phyloP scores from a whole-genome alignment of 1,140 invertebrate species.

The Dinothrombium tinctorium region DNA sequence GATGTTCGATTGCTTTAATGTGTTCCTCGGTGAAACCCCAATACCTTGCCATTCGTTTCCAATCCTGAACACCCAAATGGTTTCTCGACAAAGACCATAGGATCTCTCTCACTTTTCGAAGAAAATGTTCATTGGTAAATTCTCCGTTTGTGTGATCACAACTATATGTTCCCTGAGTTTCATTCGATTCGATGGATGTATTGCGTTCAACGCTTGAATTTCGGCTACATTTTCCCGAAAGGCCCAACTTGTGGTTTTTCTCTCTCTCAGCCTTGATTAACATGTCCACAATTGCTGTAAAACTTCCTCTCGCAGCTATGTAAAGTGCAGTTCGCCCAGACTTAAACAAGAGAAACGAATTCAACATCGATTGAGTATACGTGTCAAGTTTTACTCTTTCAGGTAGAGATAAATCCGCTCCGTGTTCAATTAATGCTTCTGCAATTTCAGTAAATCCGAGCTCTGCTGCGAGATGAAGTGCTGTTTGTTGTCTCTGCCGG shows the following conservation, averaged over 20 bases:
- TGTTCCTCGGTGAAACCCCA: conserved; percentile 47
- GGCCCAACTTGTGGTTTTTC: neutral
- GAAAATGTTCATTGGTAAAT: conserved; percentile 10
- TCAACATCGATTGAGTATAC: neutral
- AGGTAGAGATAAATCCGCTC: conserved; percentile 35
- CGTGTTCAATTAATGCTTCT: conserved; percentile 34
- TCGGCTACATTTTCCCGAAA: neutral
- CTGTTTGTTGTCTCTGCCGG: conserved; percentile 27
- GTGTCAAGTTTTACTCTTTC: conserved; percentile 29
- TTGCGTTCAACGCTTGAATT: conserved; percentile 3
- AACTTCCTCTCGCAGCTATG: conserved; percentile 48
- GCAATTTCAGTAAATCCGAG: conserved; percentile 40
- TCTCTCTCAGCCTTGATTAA: conserved; percentile 40
- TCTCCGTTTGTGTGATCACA: neutral
- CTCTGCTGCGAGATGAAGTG: conserved; percentile 46
- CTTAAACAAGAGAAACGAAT: conserved; percentile 17
- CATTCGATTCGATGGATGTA: conserved; percentile 1
- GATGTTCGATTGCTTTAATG: conserved; percentile 44
- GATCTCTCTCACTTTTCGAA: conserved; percentile 24
- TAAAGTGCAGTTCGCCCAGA: conserved; percentile 39
- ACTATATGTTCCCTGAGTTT: conserved; percentile 1
- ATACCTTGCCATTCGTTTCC: conserved; percentile 40
- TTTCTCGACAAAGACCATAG: conserved; percentile 42
- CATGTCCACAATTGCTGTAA: conserved; percentile 58
- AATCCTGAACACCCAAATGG: conserved; percentile 36